phyloP scores from a whole-genome alignment of 2,888 invertebrate species.

The Caenorhabditis drosophilae region DNA sequence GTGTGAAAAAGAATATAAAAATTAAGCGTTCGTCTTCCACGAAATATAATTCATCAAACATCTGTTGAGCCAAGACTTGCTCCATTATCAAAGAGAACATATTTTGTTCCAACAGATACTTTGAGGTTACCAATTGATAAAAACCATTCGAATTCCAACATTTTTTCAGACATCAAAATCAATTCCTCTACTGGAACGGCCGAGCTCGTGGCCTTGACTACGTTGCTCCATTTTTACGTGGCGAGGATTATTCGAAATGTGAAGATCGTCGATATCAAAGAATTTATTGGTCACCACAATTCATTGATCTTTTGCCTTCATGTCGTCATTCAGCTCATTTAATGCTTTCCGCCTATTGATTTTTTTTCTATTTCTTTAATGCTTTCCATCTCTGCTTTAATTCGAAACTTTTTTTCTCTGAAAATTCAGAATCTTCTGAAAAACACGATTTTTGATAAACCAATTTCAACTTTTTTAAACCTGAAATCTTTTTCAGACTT shows the following conservation, averaged over 20 bases:
- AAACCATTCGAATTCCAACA: neutral
- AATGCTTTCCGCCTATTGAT: constrained; percentile 63
- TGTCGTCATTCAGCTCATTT: constrained; percentile 60
- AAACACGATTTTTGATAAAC: neutral
- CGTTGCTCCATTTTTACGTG: constrained; percentile 54
- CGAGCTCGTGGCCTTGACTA: constrained; percentile 60
- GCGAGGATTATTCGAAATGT: constrained; percentile 16
- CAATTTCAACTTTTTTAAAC: neutral
- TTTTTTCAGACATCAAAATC: constrained; percentile 56
- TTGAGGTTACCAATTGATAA: constrained; percentile 19
- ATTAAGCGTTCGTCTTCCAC: constrained; percentile 24
- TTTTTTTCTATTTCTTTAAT: neutral
- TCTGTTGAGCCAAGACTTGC: constrained; percentile 41
- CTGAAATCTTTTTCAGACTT: neutral
- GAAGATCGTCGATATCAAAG: constrained; percentile 53
- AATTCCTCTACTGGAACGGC: constrained; percentile 61
- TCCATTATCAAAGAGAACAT: constrained; percentile 39
- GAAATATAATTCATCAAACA: constrained; percentile 33
- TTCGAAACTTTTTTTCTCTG: neutral
- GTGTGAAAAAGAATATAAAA: too few relatives aligned
- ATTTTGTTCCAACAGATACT: constrained; percentile 44
- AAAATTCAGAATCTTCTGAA: too few relatives aligned
- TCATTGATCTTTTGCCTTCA: constrained; percentile 56
- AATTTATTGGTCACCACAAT: constrained; percentile 56
- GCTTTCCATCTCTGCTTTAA: neutral